These are phyloP conservation scores for Bombyx mandarina DNA, from an alignment of 1,140 invertebrate genomes.

Conservation along the genomic window DNA sequence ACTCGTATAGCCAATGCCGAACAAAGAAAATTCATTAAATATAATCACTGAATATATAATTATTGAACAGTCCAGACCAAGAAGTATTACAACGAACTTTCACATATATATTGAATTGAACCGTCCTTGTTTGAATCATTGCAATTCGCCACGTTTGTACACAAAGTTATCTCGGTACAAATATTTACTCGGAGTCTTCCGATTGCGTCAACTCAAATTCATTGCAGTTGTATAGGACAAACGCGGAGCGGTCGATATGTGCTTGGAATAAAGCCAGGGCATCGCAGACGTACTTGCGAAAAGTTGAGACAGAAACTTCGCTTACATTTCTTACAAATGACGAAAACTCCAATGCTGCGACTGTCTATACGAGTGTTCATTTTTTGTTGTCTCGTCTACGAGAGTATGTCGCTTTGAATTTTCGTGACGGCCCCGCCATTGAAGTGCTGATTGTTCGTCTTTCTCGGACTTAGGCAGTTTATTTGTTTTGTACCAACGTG, in stretches of 20 bases:
- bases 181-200: not conserved
- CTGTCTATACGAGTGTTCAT: too few species aligned
- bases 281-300: not conserved
- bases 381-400: too few species aligned
- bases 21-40: too few species aligned
- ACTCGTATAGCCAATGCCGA: too few species aligned
- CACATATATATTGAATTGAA: too few species aligned
- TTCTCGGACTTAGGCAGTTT: not conserved
- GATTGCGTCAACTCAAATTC: slow-evolving; percentile 4
- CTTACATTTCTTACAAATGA: slow-evolving; percentile 1
- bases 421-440: too few species aligned
- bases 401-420: too few species aligned
- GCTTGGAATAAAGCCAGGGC: slow-evolving; percentile 16
- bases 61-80: too few species aligned
- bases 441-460: not conserved
- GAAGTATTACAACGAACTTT: too few species aligned
- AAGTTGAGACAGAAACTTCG: not conserved
- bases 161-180: not conserved
- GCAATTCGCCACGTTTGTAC: not conserved
- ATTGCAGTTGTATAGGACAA: slow-evolving; percentile 8
- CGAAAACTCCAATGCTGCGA: not conserved
- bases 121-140: not conserved
- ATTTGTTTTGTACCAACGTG: not conserved
- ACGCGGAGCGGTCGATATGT: slow-evolving; percentile 15
- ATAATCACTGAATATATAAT: too few species aligned